Evolutionary conservation across 2,888 invertebrate species (phyloP).

Genomic region (Proisotoma minuta): DNA sequence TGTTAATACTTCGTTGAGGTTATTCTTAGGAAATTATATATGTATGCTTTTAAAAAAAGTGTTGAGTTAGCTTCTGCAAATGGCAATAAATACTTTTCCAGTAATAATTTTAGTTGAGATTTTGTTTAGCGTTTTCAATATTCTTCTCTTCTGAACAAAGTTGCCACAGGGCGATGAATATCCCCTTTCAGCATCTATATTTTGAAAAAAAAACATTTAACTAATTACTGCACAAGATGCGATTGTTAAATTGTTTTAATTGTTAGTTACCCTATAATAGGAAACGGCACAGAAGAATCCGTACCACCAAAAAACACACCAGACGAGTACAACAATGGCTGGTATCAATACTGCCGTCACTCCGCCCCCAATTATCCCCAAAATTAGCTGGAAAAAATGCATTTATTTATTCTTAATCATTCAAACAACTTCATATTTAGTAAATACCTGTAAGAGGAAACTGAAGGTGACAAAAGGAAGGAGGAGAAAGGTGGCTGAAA

Average conservation of each 20-base stretch:
- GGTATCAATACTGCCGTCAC: conserved; percentile 34
- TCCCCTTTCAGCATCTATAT: conserved; percentile 41
- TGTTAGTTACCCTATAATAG: conserved; percentile 44
- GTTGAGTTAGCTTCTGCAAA: too few species aligned
- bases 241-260: too few species aligned
- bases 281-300: conserved; percentile 45
- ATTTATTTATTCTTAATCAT: neutral
- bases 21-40: too few species aligned
- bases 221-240: neutral
- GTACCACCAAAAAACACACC: conserved; percentile 44
- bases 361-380: conserved; percentile 39
- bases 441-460: conserved; percentile 40
- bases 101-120: too few species aligned
- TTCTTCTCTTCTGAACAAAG: conserved; percentile 28
- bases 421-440: too few species aligned
- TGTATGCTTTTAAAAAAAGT: too few species aligned
- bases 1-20: too few species aligned
- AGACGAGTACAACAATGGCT: conserved; percentile 38
- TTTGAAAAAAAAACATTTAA: neutral
- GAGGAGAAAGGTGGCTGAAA: conserved; percentile 39
- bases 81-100: too few species aligned
- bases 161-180: conserved; percentile 39
- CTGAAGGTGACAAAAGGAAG: conserved; percentile 43
- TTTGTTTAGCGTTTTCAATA: too few species aligned
- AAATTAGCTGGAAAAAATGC: conserved; percentile 30